Evolutionary conservation across 2,113 vertebrate species (phyloP).

Genomic region (Gallinago media): DNA sequence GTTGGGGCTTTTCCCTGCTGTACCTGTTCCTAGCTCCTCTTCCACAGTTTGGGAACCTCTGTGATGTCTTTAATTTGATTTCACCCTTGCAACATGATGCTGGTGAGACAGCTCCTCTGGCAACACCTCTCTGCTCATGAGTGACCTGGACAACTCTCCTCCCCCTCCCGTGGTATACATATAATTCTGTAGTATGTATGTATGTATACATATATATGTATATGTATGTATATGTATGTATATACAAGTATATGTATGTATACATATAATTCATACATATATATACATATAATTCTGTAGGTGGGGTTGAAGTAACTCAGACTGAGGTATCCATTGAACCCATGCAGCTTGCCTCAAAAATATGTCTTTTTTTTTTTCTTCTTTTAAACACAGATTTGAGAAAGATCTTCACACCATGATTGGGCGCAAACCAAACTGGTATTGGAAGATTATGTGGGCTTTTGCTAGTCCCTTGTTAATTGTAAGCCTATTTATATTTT

Average conservation of each 20-base stretch:
- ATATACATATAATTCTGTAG: neutral
- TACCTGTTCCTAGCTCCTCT: neutral
- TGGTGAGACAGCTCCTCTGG: neutral
- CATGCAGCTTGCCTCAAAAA: neutral
- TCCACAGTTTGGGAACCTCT: neutral
- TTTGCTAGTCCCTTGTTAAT: conserved; percentile 86
- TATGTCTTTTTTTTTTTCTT: neutral
- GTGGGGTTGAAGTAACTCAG: neutral
- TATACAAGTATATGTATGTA: no score
- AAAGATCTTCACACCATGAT: conserved; percentile 89
- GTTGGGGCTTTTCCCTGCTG: neutral
- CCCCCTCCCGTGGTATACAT: neutral
- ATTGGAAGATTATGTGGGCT: conserved; percentile 89
- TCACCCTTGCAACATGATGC: neutral
- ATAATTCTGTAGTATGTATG: no score
- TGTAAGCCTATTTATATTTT: conserved; percentile 86
- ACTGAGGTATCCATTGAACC: neutral
- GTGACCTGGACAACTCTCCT: neutral
- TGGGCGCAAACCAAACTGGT: conserved; percentile 84
- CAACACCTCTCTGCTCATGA: neutral
- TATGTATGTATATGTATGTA: no score
- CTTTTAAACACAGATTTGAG: conserved; percentile 83
- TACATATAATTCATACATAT: no score
- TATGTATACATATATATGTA: no score
- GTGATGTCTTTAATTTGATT: neutral